Evolutionary conservation across 2,888 invertebrate genomes (phyloP).

Genomic region (Clistopyga incitator): DNA sequence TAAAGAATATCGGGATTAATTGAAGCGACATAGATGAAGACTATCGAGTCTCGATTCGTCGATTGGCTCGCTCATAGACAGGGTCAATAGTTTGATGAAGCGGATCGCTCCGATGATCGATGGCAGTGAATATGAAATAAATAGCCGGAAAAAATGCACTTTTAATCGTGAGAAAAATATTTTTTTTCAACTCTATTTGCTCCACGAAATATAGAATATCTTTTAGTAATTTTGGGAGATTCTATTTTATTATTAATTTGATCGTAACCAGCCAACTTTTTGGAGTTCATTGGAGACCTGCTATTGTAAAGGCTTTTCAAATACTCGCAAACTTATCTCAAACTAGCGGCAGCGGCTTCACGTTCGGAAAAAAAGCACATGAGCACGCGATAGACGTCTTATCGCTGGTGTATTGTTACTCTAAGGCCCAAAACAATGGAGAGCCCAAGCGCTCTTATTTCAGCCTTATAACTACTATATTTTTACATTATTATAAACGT

Average conservation of each 20-base stretch:
- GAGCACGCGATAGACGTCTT: too few species aligned
- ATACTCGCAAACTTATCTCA: too few species aligned
- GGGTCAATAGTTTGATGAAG: slow-evolving; percentile 24
- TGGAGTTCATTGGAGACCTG: background rate
- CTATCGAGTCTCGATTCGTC: slow-evolving; percentile 11
- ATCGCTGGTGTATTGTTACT: too few species aligned
- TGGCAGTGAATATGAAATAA: background rate
- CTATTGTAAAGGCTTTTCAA: too few species aligned
- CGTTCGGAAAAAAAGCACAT: too few species aligned
- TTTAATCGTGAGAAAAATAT: background rate
- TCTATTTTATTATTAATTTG: too few species aligned
- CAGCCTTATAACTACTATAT: too few species aligned
- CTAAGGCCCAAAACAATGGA: too few species aligned
- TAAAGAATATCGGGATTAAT: slow-evolving; percentile 8
- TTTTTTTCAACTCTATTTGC: background rate
- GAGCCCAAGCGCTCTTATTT: too few species aligned
- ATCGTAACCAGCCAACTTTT: background rate
- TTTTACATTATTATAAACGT: too few species aligned
- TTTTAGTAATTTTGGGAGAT: background rate
- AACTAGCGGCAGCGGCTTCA: too few species aligned
- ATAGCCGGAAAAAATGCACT: background rate
- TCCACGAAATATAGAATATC: background rate
- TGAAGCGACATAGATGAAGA: background rate
- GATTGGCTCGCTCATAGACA: slow-evolving; percentile 1
- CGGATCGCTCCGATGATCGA: background rate